Evolutionary conservation across 1,140 invertebrate genomes (phyloP), one percentile per base, ranked within the genome.

Genomic region (Magallana gigas): DNA sequence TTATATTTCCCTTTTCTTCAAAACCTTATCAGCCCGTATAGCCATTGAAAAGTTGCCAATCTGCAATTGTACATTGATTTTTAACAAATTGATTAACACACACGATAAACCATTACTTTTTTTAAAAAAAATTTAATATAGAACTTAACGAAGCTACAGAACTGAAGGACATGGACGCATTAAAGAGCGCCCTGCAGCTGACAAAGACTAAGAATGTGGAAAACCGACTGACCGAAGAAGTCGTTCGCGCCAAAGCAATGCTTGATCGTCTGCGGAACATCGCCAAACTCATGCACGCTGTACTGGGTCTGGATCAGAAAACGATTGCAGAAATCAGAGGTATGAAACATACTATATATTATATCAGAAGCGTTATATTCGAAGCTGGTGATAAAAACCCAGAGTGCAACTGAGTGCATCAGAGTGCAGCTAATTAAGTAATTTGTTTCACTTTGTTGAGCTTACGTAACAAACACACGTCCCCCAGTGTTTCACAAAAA

Each of bases 251-350:
- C 9, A 86, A 83, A 56, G 48, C 81, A 8, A 88, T 90, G 82
- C 81, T 89, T 59, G 90, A 87, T 62, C 59, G 91, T 56, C 80
- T 90, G 5, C 56, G 85, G 16, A 90, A 90, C 59, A 88, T 90
- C 9, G 84, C 86, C n/a, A 89, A 89, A 59, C 84, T 92, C 18
- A 83, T 91, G 81, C 92, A 93, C 85, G 90, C 90, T 0, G 89
- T 93, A 4, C 83, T 92, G 57, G 89, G 88, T 3, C 82, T 93
- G 85, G 91, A 92, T 62, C 91, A 93, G 82, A 90, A 88, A 14
- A 93, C 92, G 7, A 91, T 93, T 23, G 89, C 90, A 4, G 93
- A 94, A 86, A 93, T 94, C 36, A 90, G 85, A 68, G 84, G 83
- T 84, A 57, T 4, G 57, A 12, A 18, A 64, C 12, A 64, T 64